These are phyloP conservation scores for Cheilosia soror DNA, from an alignment of 2,888 invertebrate species.

Conservation along the genomic window DNA sequence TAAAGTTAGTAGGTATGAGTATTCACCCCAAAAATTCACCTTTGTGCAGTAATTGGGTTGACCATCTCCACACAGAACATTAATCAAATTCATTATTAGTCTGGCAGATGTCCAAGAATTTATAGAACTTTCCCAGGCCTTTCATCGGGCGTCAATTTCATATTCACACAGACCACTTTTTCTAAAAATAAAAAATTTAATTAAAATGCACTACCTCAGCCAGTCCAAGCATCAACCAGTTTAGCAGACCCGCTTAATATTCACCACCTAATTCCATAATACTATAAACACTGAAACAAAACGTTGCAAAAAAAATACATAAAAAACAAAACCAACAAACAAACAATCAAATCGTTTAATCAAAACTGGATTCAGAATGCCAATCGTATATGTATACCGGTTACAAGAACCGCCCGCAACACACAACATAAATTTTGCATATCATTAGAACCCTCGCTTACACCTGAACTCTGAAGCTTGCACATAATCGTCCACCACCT, in stretches of 20 bases:
- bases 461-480: conserved; percentile 15
- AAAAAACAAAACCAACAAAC: background rate
- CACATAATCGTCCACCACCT: conserved; percentile 2
- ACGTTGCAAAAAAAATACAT: conserved; percentile 12
- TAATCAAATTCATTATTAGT: background rate
- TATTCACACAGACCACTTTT: background rate
- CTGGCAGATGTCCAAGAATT: background rate
- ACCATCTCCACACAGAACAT: background rate
- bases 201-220: conserved; percentile 42
- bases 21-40: no score
- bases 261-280: conserved; percentile 38
- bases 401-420: conserved; percentile 42
- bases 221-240: background rate
- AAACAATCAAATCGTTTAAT: conserved; percentile 57
- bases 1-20: no score
- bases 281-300: conserved; percentile 47
- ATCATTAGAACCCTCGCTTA: conserved; percentile 51
- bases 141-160: background rate
- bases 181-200: conserved; percentile 1
- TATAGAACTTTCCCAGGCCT: background rate
- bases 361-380: conserved; percentile 62
- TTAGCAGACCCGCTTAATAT: conserved; percentile 36
- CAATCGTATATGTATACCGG: conserved; percentile 40
- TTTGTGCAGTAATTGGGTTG: no score
- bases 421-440: conserved; percentile 40